Conservation (phyloP, 2,888 invertebrate species). For the Trissoscelio sp. region DNA sequence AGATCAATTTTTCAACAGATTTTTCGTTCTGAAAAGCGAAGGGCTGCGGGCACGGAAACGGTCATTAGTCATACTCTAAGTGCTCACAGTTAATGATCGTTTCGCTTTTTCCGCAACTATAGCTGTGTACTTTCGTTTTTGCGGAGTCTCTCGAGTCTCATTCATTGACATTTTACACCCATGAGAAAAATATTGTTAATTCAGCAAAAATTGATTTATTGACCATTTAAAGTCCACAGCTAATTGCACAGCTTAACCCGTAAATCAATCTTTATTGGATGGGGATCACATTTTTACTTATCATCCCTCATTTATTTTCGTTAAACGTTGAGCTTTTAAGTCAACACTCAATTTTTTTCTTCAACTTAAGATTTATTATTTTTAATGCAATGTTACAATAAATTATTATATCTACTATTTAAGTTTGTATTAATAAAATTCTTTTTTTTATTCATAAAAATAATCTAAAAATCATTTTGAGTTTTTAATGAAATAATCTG, state of each 20-base stretch:
- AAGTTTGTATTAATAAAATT: no score
- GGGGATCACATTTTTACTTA: background rate
- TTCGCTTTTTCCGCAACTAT: constrained; percentile 48
- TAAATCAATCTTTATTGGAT: constrained; percentile 17
- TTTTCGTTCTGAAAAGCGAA: constrained; percentile 50
- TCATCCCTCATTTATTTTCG: constrained; percentile 7
- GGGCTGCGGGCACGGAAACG: constrained; percentile 41
- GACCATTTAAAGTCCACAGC: constrained; percentile 6
- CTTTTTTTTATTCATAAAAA: no score
- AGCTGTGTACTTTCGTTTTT: constrained; percentile 57
- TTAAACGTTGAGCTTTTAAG: background rate
- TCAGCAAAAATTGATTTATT: constrained; percentile 49
- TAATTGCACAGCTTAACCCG: constrained; percentile 7
- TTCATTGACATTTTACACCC: constrained; percentile 52
- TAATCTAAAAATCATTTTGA: no score
- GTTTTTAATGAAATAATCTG: no score
- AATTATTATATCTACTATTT: no score
- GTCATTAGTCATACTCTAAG: constrained; percentile 63
- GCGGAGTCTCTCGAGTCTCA: constrained; percentile 40
- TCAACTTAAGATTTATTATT: no score
- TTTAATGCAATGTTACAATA: no score
- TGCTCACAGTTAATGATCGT: constrained; percentile 62
- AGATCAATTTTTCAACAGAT: constrained; percentile 60
- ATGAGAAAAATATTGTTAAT: constrained; percentile 52
- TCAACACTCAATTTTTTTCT: background rate